Evolutionary conservation across 2,888 invertebrate genomes (phyloP).

Genomic region (Deilephila porcellus): DNA sequence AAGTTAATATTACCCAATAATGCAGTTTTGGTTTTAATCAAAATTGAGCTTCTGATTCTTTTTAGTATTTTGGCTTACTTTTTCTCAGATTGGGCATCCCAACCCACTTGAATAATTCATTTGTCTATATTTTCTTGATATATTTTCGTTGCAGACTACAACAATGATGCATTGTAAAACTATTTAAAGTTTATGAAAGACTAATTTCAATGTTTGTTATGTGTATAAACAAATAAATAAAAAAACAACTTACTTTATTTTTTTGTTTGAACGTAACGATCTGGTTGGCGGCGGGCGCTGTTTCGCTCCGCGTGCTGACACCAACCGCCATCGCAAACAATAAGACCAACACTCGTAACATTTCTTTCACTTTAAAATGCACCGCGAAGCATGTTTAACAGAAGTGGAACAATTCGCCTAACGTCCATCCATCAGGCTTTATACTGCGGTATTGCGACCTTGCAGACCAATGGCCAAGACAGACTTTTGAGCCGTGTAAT

Average conservation of each 20-base stretch:
- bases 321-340: slow-evolving; percentile 37
- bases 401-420: slow-evolving; percentile 38
- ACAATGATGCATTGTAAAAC: too few species aligned
- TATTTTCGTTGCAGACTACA: too few species aligned
- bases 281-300: slow-evolving; percentile 59
- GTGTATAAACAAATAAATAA: background rate
- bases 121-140: too few species aligned
- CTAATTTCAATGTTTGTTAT: background rate
- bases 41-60: too few species aligned
- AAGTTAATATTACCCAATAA: too few species aligned
- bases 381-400: slow-evolving; percentile 31
- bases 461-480: slow-evolving; percentile 36
- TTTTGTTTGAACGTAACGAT: slow-evolving; percentile 60
- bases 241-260: slow-evolving; percentile 58
- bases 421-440: slow-evolving; percentile 32
- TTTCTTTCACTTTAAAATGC: slow-evolving; percentile 30
- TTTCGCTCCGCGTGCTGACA: slow-evolving; percentile 46
- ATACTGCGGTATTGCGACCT: slow-evolving; percentile 34
- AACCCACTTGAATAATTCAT: too few species aligned
- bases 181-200: too few species aligned
- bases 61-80: too few species aligned
- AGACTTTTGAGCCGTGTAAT: slow-evolving; percentile 34
- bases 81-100: too few species aligned
- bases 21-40: too few species aligned
- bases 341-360: slow-evolving; percentile 33